Base-by-base conservation (phyloP, 1,140 invertebrate species). In the Chrysoperla carnea region DNA sequence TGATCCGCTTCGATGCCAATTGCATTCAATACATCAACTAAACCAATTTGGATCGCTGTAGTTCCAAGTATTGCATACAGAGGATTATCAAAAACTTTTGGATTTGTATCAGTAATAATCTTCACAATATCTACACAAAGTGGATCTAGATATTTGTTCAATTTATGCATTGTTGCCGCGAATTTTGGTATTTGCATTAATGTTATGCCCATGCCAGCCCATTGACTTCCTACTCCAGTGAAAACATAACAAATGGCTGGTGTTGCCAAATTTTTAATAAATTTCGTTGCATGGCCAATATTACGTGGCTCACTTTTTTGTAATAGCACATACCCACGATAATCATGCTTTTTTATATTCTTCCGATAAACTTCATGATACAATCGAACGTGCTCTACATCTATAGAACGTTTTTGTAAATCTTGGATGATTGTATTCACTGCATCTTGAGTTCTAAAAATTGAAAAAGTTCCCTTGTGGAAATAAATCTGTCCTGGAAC, bases 201-300 rank as follows among this genome's bases (percentile, higher is more conserved):
- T 6, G 66, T 62, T 28, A 68, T 61, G 12, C 78, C 86, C 85
- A 93, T 90, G 37, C 81, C 76, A 23, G 71, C 56, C 87, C 88
- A 93, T 53, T 93, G 86, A 1, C 80, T 81, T 6, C 87, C 87
- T 83, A 94, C 88, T 39, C 88, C 88, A 46, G 86, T 81, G 63
- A 89, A 95, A 8, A 93, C 75, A 61, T 83, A 89, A 70, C 85
- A 90, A 0, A 94, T 64, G n/a, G 5, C 17, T 3, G 85, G 83
- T 47, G 74, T 61, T 43, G 67, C 66, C 6, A 70, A 62, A 1
- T 71, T 76, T 0, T 67, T 60, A 55, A 69, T 78, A 56, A 74
- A 69, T 40, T 73, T 62, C 47, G 23, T 39, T 5, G 5, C 17
- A 23, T 23, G 17, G 2, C 17, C 17, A 23, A 23, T 23, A 3